These are phyloP conservation scores for Xyrauchen texanus DNA, from an alignment of 2,113 vertebrate genomes.

Conservation along the genomic window DNA sequence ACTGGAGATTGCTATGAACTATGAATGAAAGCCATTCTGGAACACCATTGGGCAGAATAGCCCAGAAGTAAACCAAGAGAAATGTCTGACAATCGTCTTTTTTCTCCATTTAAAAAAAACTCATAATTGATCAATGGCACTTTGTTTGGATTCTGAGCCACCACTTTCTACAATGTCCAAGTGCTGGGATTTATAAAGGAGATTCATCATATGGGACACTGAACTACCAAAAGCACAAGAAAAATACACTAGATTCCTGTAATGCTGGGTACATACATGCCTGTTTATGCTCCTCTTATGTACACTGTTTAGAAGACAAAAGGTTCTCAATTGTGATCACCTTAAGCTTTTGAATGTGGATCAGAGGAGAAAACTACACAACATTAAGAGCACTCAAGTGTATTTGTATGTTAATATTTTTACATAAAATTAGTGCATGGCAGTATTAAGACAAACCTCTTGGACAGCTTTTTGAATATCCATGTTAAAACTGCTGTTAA, in stretches of 20 bases:
- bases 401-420: constrained; percentile 2
- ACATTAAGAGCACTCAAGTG: constrained; percentile 13
- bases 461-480: constrained; percentile 41
- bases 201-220: constrained; percentile 52
- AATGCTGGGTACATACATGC: constrained; percentile 23
- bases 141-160: constrained; percentile 62
- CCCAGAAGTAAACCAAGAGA: constrained; percentile 66
- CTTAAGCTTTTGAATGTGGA: constrained; percentile 51
- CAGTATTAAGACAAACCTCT: constrained; percentile 29
- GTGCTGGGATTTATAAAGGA: constrained; percentile 56
- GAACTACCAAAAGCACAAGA: constrained; percentile 33
- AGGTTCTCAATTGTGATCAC: constrained; percentile 5
- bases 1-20: constrained; percentile 23
- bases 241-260: constrained; percentile 18
- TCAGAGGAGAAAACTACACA: constrained; percentile 1
- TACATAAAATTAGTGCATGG: constrained; percentile 25
- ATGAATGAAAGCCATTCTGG: constrained; percentile 50
- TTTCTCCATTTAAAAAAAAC: constrained; percentile 61
- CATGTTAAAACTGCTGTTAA: constrained; percentile 43
- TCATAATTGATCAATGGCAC: constrained; percentile 63
- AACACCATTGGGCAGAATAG: constrained; percentile 40
- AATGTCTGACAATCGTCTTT: constrained; percentile 78
- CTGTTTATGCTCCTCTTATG: background rate
- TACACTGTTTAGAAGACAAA: no score
- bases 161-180: constrained; percentile 56